A percentile compares a stretch with the other conserved stretches of the same genome.
Evolutionary conservation across 2,113 vertebrate species (phyloP).

Genomic region (Columbina picui): DNA sequence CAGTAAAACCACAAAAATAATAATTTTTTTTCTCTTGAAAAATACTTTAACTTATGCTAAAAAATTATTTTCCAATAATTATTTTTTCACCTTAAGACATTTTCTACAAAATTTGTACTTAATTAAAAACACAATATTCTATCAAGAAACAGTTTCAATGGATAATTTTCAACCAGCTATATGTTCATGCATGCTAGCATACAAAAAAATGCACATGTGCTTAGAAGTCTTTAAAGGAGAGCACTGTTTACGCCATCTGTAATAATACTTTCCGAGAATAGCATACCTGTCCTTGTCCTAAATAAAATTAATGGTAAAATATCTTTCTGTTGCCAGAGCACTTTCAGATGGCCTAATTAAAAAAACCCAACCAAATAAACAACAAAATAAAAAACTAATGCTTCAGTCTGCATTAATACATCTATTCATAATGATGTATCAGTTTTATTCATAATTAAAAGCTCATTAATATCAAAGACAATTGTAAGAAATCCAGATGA

Average conservation of each 20-base stretch:
- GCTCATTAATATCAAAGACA: constrained; percentile 39
- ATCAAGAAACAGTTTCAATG: neutral
- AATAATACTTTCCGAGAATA: neutral
- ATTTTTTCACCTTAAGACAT: neutral
- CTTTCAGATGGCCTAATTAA: neutral
- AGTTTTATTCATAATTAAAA: constrained; percentile 23
- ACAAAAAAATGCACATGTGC: neutral
- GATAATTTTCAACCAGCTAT: neutral
- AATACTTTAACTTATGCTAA: neutral
- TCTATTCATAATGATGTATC: neutral
- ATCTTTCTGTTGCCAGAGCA: neutral
- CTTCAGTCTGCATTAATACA: neutral
- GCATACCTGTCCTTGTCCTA: neutral
- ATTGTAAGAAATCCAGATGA: neutral
- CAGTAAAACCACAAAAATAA: neutral
- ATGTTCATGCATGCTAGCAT: neutral
- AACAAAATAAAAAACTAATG: neutral
- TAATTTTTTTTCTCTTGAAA: neutral
- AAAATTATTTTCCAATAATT: neutral
- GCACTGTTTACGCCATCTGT: neutral
- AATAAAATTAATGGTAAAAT: constrained; percentile 6
- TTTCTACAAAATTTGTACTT: neutral
- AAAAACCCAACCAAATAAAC: neutral
- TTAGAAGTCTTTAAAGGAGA: neutral
- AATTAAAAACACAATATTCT: neutral